These are phyloP conservation scores for Gambelia wislizenii DNA, from an alignment of 2,797 vertebrate genomes.

Conservation along the genomic window DNA sequence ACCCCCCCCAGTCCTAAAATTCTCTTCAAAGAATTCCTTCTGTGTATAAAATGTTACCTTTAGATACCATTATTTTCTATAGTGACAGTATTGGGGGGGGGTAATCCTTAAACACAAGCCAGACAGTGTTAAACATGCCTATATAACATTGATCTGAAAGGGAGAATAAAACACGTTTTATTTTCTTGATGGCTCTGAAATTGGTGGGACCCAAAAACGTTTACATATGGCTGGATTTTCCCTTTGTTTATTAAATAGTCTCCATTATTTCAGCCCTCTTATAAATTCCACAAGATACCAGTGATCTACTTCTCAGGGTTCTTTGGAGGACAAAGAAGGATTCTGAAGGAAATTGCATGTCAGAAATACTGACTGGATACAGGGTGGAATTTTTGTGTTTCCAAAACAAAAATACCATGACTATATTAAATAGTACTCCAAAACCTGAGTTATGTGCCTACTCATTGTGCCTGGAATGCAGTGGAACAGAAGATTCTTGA, in stretches of 20 bases:
- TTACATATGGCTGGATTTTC: neutral
- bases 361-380: neutral
- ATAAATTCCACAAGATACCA: neutral
- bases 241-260: conserved; percentile 9
- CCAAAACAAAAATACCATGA: neutral
- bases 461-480: conserved; percentile 39
- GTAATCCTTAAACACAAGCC: neutral
- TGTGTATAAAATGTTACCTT: neutral
- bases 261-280: neutral
- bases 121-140: neutral
- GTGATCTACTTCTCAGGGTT: neutral
- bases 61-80: neutral
- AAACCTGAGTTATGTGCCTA: conserved; percentile 5
- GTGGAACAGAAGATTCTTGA: conserved; percentile 14
- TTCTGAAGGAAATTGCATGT: neutral
- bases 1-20: too few relatives aligned
- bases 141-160: neutral
- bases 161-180: neutral
- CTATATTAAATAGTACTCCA: conserved; percentile 4
- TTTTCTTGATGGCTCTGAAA: neutral
- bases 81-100: neutral
- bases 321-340: neutral
- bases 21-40: neutral
- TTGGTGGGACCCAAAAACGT: neutral
- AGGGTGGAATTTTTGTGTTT: conserved; percentile 1